phyloP scores from a whole-genome alignment of 1,140 invertebrate genomes.

The Maconellicoccus hirsutus region DNA sequence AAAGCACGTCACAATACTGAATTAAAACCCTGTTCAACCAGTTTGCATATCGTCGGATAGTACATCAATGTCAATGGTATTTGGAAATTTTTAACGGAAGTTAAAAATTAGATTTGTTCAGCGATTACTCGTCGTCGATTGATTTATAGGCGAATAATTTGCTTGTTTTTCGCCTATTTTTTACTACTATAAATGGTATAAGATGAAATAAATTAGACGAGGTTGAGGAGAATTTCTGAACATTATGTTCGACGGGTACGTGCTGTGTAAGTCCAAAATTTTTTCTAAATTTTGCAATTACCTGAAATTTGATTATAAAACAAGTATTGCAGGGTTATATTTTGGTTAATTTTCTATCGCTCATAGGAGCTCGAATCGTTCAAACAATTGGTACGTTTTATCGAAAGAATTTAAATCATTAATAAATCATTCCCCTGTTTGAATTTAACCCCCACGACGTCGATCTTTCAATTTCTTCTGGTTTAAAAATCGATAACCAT shows the following conservation, averaged over 20 bases:
- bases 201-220: not conserved
- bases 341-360: too few species aligned
- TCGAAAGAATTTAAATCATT: too few species aligned
- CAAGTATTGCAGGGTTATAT: too few species aligned
- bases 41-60: not conserved
- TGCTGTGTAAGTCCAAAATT: too few species aligned
- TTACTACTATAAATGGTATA: not conserved
- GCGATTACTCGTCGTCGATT: not conserved
- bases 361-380: too few species aligned
- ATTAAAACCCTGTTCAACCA: not conserved
- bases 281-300: too few species aligned
- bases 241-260: not conserved
- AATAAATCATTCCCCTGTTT: too few species aligned
- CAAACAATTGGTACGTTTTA: too few species aligned
- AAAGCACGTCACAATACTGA: not conserved
- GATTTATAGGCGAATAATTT: not conserved
- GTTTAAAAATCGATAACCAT: too few species aligned
- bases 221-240: not conserved
- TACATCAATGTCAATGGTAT: constrained; percentile 4
- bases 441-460: too few species aligned
- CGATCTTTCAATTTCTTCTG: too few species aligned
- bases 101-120: constrained; percentile 1
- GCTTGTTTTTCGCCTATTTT: not conserved
- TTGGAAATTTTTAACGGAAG: not conserved
- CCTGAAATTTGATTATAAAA: too few species aligned